These are phyloP conservation scores for Sminthurides aquaticus DNA, from an alignment of 2,888 invertebrate species.

Conservation along the genomic window DNA sequence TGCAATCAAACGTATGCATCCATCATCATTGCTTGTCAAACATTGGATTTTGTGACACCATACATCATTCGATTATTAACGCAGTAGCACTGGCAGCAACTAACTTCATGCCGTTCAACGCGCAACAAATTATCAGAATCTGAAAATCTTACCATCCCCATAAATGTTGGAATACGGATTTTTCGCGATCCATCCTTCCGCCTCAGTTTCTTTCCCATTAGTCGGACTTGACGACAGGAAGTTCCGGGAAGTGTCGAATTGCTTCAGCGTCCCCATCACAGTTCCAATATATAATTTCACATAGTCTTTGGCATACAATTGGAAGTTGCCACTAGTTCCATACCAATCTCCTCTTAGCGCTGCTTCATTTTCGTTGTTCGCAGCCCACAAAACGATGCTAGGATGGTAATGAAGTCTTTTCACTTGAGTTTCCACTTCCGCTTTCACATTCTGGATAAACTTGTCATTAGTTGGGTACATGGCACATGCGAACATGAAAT, in stretches of 20 bases:
- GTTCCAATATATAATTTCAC: conserved; percentile 70
- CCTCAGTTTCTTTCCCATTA: conserved; percentile 66
- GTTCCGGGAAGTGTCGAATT: conserved; percentile 57
- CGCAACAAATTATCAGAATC: too few relatives aligned
- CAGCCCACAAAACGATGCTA: conserved; percentile 51
- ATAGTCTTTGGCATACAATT: conserved; percentile 66
- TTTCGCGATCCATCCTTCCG: conserved; percentile 48
- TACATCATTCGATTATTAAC: too few relatives aligned
- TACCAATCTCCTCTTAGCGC: conserved; percentile 77
- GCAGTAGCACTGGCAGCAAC: too few relatives aligned
- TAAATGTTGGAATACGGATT: conserved; percentile 46
- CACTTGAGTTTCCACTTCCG: conserved; percentile 51
- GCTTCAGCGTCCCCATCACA: conserved; percentile 55
- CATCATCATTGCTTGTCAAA: too few relatives aligned
- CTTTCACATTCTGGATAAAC: conserved; percentile 49
- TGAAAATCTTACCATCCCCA: conserved; percentile 48
- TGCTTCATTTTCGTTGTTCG: conserved; percentile 60
- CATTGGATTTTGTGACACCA: too few relatives aligned
- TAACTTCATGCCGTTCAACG: too few relatives aligned
- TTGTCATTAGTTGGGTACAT: conserved; percentile 51
- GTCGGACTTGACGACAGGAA: conserved; percentile 86
- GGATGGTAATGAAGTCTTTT: conserved; percentile 50
- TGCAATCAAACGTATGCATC: too few relatives aligned
- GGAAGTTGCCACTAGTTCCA: conserved; percentile 47
- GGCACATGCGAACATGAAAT: conserved; percentile 55